Conservation (phyloP, 2,888 invertebrate species). For the Aricia artaxerxes region DNA sequence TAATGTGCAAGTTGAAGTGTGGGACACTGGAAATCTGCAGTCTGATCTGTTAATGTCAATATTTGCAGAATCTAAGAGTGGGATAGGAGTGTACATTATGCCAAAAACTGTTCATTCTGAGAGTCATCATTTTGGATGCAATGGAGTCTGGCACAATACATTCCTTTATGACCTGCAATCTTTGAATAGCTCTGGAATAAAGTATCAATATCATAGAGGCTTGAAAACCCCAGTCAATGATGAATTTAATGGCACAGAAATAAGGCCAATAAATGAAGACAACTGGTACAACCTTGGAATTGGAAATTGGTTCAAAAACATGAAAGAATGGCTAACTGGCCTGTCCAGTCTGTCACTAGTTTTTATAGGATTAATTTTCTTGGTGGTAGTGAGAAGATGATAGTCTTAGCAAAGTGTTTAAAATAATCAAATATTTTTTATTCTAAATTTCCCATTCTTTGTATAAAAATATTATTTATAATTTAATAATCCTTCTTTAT, state of each 20-base stretch:
- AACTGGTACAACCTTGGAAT: not conserved
- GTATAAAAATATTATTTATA: too few species aligned
- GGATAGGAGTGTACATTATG: not conserved
- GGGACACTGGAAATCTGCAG: not conserved
- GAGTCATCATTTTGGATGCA: not conserved
- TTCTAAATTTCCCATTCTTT: too few species aligned
- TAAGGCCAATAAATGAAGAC: not conserved
- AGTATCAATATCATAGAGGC: not conserved
- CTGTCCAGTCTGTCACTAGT: too few species aligned
- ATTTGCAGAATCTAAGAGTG: not conserved
- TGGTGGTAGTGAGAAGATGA: too few species aligned
- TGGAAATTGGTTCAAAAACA: not conserved
- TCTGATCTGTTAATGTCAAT: not conserved
- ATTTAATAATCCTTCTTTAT: too few species aligned
- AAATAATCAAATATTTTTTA: too few species aligned
- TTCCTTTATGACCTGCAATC: not conserved
- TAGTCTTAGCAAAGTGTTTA: too few species aligned
- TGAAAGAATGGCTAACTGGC: not conserved
- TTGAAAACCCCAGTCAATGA: not conserved
- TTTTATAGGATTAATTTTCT: too few species aligned
- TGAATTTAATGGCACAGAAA: not conserved
- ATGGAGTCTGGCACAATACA: not conserved
- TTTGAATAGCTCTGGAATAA: not conserved
- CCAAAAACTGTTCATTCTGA: not conserved
- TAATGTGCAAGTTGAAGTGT: not conserved